Evolutionary conservation across 2,888 invertebrate species (phyloP).

Genomic region (Habroteleia sp.): DNA sequence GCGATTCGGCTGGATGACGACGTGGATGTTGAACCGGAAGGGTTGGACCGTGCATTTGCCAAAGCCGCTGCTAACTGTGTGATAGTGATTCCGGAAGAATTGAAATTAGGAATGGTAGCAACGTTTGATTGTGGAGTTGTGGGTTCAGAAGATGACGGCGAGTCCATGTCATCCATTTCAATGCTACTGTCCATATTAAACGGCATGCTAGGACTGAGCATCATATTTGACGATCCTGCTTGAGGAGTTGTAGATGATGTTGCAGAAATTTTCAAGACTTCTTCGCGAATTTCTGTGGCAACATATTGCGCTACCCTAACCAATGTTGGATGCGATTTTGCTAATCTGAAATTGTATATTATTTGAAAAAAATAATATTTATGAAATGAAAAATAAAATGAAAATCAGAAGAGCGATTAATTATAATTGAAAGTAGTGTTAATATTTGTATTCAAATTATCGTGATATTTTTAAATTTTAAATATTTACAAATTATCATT

Average conservation of each 20-base stretch:
- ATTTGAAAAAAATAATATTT: too few species aligned
- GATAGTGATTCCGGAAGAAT: slow-evolving; percentile 83
- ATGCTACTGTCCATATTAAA: slow-evolving; percentile 83
- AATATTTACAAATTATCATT: too few species aligned
- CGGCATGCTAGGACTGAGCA: slow-evolving; percentile 80
- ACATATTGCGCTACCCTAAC: slow-evolving; percentile 87
- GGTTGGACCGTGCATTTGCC: slow-evolving; percentile 77
- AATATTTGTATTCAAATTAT: too few species aligned
- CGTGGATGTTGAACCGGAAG: slow-evolving; percentile 67
- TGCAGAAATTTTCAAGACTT: slow-evolving; percentile 73
- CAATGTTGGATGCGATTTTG: slow-evolving; percentile 86
- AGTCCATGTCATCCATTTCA: slow-evolving; percentile 83
- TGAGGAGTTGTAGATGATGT: slow-evolving; percentile 41
- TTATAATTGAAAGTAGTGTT: too few species aligned
- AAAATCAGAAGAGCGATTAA: too few species aligned
- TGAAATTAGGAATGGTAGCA: slow-evolving; percentile 68
- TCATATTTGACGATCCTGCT: slow-evolving; percentile 68
- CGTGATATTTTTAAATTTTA: too few species aligned
- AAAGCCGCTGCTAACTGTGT: slow-evolving; percentile 89
- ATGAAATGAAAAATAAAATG: too few species aligned
- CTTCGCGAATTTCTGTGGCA: slow-evolving; percentile 83
- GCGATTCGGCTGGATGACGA: slow-evolving; percentile 65
- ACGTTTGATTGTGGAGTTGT: slow-evolving; percentile 73
- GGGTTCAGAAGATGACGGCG: slow-evolving; percentile 81
- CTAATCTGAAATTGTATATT: slow-evolving; percentile 81